Evolutionary conservation across 2,113 vertebrate genomes (phyloP), one percentile per base, ranked within the genome.

Genomic region (Prietella phreatophila): DNA sequence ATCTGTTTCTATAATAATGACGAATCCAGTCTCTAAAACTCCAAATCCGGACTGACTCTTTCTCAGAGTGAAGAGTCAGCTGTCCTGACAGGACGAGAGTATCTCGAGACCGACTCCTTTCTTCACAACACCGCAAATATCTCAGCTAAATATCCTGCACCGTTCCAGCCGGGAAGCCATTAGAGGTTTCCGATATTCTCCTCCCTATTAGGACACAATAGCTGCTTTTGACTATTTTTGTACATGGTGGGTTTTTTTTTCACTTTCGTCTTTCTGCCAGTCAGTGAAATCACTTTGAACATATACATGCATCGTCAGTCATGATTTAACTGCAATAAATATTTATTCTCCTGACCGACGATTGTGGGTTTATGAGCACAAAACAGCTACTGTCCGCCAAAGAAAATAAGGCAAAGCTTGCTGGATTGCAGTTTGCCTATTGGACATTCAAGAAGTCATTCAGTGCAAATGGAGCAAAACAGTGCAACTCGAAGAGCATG

Each of bases 181-280:
- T 58, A 86, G 85, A 84, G 71, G 81, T 82, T 86, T 83, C 63
- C 50, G 27, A 63, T 79, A 86, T 84, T 87, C 65, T 76, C 81
- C 85, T 67, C 42, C 81, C 85, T 33, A 84, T 89, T 79, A 61
- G 61, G 53, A 25, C 80, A 86, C 85, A 84, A 86, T 71, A 67
- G 73, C 71, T 86, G 63, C 73, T 84, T 84, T 60, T 86, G 10
- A 81, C 85, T 86, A 50, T 80, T 86, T 80, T 25, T 60, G 84
- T 85, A 39, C 19, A 20, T 81, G 60, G 22, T 36, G 7, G 22
- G 4, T 36, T 33, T 53, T 55, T n/a, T 30, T 58, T 69, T 20
- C 10, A 58, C 25, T 14, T 53, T 79, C 15, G 30, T n/a, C 53
- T 87, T 87, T 76, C 71, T 85, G 55, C 84, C 55, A 58, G 61